These are phyloP conservation scores for Laspeyria flexula DNA, from an alignment of 2,888 invertebrate species.

Conservation along the genomic window DNA sequence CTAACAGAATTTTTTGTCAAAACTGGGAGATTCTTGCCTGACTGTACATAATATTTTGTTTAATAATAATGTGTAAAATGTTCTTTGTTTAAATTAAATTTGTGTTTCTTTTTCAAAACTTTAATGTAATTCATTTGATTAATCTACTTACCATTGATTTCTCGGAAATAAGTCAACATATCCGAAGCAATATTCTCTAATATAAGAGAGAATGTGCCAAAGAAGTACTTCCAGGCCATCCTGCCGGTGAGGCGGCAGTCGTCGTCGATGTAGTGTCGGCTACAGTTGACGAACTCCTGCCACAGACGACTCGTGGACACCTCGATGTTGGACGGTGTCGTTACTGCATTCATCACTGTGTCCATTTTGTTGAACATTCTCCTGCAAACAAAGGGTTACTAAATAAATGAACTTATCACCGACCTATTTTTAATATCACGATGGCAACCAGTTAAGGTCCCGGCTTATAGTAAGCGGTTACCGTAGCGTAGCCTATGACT, in stretches of 20 bases:
- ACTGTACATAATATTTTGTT: too few species aligned
- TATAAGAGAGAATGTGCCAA: slow-evolving; percentile 64
- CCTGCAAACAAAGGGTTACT: slow-evolving; percentile 37
- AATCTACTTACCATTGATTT: slow-evolving; percentile 67
- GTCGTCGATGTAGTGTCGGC: slow-evolving; percentile 32
- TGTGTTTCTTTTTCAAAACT: too few species aligned
- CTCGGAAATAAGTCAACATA: slow-evolving; percentile 68
- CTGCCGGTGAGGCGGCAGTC: slow-evolving; percentile 58
- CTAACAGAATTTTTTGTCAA: too few species aligned
- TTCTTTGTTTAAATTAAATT: too few species aligned
- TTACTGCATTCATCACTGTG: slow-evolving; percentile 60
- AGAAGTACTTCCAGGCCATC: slow-evolving; percentile 58
- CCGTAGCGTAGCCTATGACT: too few species aligned
- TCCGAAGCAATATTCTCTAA: slow-evolving; percentile 62
- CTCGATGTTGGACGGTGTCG: slow-evolving; percentile 32
- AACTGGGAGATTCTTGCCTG: too few species aligned
- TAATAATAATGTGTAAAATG: too few species aligned
- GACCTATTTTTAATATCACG: too few species aligned
- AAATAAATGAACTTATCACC: too few species aligned
- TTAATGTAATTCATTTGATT: too few species aligned
- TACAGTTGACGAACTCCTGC: slow-evolving; percentile 62
- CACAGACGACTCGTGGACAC: slow-evolving; percentile 59
- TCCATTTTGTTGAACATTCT: slow-evolving; percentile 70
- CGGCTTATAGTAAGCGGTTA: too few species aligned
- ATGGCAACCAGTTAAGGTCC: too few species aligned